Base-by-base conservation (phyloP, 2,888 invertebrate genomes). In the Hemithea aestivaria region DNA sequence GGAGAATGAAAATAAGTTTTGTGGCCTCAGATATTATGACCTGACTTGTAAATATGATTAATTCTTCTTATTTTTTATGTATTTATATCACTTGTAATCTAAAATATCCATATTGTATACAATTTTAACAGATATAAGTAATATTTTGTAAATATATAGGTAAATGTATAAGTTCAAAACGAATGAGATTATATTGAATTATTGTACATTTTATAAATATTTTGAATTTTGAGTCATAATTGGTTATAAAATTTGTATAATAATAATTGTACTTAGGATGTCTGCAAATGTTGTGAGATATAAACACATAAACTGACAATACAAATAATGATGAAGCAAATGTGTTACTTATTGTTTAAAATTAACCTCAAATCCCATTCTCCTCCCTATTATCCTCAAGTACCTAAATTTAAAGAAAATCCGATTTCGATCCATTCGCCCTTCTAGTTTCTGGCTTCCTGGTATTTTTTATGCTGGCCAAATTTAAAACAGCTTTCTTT, bases 61-160 rank as follows among this genome's bases (percentile, higher is more conserved):
- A 68, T 71, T 69, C 65, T 75, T 74, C 65, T 79, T 78, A 82
- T 82, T 83, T 83, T 82, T 80, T 84, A 82, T 83, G 76, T 87
- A 84, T 84, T 83, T 85, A 82, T 83, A 80, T 78, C 65, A 77
- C 63, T 82, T 82, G 73, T 85, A 83, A 80, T 77, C 74, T 81
- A 80, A 73, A 70, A 68, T 65, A 71, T 73, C 73, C 71, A 67
- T 73, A 80, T 80, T 85, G 84, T 87, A 85, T 83, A 85, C 85
- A 84, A 78, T 74, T 84, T 81, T 83, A 81, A 78, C 72, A 81
- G 74, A 85, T 74, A 72, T 77, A 43, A 50, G 43, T 53, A 81
- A 83, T 85, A 85, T 84, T 85, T 85, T 87, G 87, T 87, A 87
- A 83, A 87, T 87, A 87, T 84, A 87, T 87, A 87, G 84, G 73